Evolutionary conservation across 2,797 vertebrate species (phyloP), one percentile per base, ranked within the genome.

Genomic region (Sciurus vulgaris): DNA sequence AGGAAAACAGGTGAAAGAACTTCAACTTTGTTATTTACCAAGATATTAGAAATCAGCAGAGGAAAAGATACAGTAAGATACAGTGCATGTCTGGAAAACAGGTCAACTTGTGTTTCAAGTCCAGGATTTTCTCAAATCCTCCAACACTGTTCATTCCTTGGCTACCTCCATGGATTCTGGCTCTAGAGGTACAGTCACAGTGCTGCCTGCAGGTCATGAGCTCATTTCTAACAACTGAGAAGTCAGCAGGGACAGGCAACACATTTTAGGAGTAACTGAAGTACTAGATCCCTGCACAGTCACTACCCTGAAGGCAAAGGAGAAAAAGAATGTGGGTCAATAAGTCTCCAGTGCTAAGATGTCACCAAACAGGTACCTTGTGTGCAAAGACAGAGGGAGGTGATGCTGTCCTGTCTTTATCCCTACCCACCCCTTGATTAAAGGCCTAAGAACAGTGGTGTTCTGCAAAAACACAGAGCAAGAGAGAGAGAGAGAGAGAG

Each of bases 211-310:
- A 82, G 94, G 89, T 87, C 94, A 94, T 70, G 73, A 95, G 74
- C 91, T 91, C 65, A 85, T 95, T 97, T 93, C 77, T 89, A 95
- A 86, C 35, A 85, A 87, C 51, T 35, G 70, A 74, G 49, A 96
- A 93, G n/a, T 93, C 96, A 78, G 26, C 65, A n/a, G 84, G 67
- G 89, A 96, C 5, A 59, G 51, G n/a, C 69, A 78, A 91, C 89
- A 93, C 59, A 79, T 44, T 97, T 95, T 63, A 93, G 44, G 95
- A 96, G 81, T 73, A 74, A 89, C 54, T 69, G 69, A 89, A 61
- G 69, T 79, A 91, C 44, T 49, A 79, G 3, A 86, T 85, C 91
- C 28, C 89, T 86, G 56, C 10, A n/a, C 0, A 2, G 65, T 88
- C 74, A 92, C 73, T 30, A 85, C 84, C 44, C 20, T 14, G 65